These are phyloP conservation scores for Hydrolagus affinis DNA, from an alignment of 2,113 vertebrate species.

Conservation along the genomic window DNA sequence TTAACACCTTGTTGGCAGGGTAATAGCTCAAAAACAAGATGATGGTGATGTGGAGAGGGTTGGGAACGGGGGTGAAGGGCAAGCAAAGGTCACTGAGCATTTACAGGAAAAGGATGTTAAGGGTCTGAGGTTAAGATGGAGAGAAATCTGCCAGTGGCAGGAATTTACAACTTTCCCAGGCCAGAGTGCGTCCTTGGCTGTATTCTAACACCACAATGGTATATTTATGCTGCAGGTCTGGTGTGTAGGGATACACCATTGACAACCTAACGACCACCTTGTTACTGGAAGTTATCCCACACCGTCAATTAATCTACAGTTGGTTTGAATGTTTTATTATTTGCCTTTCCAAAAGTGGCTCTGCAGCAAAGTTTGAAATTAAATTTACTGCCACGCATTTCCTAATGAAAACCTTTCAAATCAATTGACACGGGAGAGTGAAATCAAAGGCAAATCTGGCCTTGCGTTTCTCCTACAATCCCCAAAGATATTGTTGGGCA, in stretches of 20 bases:
- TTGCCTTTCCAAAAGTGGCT: no score
- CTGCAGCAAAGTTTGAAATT: no score
- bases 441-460: no score
- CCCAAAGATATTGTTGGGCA: no score
- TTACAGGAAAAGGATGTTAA: neutral
- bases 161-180: neutral
- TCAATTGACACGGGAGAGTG: no score
- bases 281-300: neutral
- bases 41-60: no score
- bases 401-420: no score
- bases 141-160: neutral
- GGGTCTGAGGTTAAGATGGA: neutral
- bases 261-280: neutral
- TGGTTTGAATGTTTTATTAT: neutral
- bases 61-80: no score
- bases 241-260: neutral
- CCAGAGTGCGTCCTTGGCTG: neutral
- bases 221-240: neutral
- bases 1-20: no score
- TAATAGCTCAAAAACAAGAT: no score
- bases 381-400: no score
- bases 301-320: neutral
- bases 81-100: neutral
- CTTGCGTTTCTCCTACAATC: no score
- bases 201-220: neutral